Conservation (phyloP, 2,888 invertebrate genomes). For the Nasonia oneida region DNA sequence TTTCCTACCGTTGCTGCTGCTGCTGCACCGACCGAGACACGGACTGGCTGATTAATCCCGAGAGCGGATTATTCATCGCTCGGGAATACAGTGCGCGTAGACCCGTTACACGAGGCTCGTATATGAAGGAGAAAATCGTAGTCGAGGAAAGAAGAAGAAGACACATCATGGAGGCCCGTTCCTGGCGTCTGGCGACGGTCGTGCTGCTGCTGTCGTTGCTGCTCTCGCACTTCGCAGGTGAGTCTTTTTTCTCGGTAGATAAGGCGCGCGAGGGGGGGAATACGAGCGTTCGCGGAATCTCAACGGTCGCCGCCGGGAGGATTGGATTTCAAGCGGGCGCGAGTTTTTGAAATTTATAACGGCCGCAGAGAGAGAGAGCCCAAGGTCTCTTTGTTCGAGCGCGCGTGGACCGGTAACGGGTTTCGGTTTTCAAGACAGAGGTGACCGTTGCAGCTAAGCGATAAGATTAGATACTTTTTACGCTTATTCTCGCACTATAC, state of each 20-base stretch:
- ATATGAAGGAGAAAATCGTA: not conserved
- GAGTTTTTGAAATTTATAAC: conserved; percentile 15
- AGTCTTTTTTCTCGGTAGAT: conserved; percentile 12
- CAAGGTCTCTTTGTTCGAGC: conserved; percentile 41
- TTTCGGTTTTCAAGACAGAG: conserved; percentile 11
- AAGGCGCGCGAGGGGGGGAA: not conserved
- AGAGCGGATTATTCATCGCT: not conserved
- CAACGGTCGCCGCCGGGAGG: not conserved
- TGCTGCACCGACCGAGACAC: not conserved
- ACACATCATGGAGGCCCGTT: conserved; percentile 31
- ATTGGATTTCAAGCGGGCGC: conserved; percentile 6
- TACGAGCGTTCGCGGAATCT: conserved; percentile 16
- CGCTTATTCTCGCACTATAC: not conserved
- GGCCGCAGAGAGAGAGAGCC: not conserved
- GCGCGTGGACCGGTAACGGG: conserved; percentile 41
- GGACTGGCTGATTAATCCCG: not conserved
- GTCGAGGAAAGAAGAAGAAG: not conserved
- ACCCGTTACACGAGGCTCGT: not conserved
- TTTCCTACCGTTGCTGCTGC: not conserved
- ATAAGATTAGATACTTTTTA: conserved; percentile 15
- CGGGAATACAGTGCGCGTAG: not conserved
- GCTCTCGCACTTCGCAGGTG: conserved; percentile 46
- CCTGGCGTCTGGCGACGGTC: conserved; percentile 41
- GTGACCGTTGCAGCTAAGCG: not conserved
- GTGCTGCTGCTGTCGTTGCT: conserved; percentile 16